Evolutionary conservation across 35 echinoderm and acorn worm genomes (phyloP).

Genomic region (Amphiura filiformis): DNA sequence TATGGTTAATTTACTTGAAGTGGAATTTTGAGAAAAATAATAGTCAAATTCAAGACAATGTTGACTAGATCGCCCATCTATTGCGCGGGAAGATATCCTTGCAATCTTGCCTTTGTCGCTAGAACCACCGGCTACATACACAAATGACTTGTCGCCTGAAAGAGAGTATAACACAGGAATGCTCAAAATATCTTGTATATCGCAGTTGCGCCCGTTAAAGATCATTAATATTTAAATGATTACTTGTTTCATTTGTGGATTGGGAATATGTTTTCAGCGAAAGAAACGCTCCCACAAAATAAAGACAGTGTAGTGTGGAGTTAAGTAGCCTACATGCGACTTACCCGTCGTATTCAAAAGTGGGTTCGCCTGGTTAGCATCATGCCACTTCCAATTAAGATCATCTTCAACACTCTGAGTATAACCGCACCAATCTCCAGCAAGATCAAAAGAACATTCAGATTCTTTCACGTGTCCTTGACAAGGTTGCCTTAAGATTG

Average conservation of each 20-base stretch:
- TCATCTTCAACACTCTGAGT: slow-evolving; percentile 31
- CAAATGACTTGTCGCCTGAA: background rate
- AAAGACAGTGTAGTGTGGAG: too few species aligned
- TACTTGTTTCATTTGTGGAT: too few species aligned
- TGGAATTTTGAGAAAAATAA: background rate
- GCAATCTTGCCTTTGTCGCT: background rate
- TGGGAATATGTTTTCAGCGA: too few species aligned
- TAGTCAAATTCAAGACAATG: background rate
- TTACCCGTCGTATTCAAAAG: too few species aligned
- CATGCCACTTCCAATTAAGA: slow-evolving; percentile 24
- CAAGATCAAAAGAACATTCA: background rate
- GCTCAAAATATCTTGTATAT: too few species aligned
- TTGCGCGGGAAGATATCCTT: background rate
- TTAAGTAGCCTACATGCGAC: too few species aligned
- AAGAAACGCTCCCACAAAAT: background rate
- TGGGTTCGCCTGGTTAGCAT: too few species aligned
- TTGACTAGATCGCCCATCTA: background rate
- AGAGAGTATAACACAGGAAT: background rate
- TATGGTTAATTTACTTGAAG: background rate
- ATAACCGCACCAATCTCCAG: slow-evolving; percentile 23
- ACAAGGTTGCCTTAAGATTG: too few species aligned
- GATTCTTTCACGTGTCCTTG: too few species aligned
- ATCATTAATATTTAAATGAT: too few species aligned
- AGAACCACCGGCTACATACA: background rate
- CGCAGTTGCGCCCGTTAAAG: too few species aligned